Conservation (phyloP, 1,140 invertebrate species). For the Conus betulinus region DNA sequence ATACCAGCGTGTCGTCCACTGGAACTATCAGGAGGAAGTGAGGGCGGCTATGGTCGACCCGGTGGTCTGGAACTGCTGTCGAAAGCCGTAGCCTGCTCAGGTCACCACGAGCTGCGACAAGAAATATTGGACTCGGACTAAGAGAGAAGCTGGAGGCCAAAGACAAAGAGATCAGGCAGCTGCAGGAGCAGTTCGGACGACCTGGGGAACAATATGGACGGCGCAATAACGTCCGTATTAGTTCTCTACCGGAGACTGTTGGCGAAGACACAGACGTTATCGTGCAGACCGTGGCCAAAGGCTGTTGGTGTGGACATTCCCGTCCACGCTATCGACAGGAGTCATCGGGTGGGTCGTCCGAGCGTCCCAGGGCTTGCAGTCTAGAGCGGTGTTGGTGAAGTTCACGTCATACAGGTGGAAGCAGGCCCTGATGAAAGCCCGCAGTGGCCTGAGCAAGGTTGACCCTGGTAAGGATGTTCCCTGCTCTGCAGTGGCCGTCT, state of each 20-base stretch:
- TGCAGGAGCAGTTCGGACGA: not conserved
- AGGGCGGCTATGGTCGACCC: not conserved
- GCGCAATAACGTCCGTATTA: not conserved
- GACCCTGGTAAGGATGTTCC: not conserved
- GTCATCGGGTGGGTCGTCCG: not conserved
- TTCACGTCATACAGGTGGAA: not conserved
- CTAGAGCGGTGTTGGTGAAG: not conserved
- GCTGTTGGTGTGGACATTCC: not conserved
- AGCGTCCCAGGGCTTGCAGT: not conserved
- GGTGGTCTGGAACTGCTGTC: not conserved
- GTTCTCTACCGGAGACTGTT: not conserved
- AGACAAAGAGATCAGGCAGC: not conserved
- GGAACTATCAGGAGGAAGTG: not conserved
- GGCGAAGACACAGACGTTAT: not conserved
- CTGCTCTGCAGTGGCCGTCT: not conserved
- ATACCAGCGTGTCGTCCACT: not conserved
- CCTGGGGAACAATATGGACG: constrained; percentile 13
- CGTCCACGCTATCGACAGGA: not conserved
- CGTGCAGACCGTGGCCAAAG: not conserved
- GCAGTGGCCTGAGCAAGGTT: not conserved
- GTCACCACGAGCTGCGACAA: not conserved
- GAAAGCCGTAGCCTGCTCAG: not conserved
- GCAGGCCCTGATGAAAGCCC: not conserved
- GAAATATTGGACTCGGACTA: not conserved
- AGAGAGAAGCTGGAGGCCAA: not conserved